These are phyloP conservation scores for Panopea generosa DNA, from an alignment of 2,888 invertebrate genomes.

Conservation along the genomic window DNA sequence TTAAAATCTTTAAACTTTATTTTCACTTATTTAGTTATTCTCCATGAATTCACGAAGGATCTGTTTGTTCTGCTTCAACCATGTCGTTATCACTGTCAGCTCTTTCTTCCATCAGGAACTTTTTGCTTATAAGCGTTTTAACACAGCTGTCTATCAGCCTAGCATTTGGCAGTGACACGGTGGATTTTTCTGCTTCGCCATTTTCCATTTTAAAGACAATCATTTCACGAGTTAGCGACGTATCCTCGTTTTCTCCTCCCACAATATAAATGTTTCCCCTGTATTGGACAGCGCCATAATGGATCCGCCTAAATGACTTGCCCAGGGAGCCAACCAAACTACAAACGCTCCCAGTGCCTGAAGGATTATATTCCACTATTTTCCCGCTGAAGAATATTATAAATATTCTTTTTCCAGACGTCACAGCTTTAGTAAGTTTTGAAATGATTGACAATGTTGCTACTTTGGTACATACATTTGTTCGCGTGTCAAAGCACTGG, in stretches of 20 bases:
- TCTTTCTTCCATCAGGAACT: slow-evolving; percentile 65
- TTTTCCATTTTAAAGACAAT: slow-evolving; percentile 72
- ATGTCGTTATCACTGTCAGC: slow-evolving; percentile 20
- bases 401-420: slow-evolving; percentile 73
- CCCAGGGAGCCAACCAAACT: slow-evolving; percentile 69
- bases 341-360: slow-evolving; percentile 60
- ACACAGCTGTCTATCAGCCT: slow-evolving; percentile 78
- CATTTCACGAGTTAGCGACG: slow-evolving; percentile 74
- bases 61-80: no score
- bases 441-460: slow-evolving; percentile 74
- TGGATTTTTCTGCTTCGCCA: slow-evolving; percentile 69
- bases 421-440: slow-evolving; percentile 75
- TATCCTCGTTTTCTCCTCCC: slow-evolving; percentile 75
- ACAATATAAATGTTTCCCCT: slow-evolving; percentile 74
- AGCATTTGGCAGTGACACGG: slow-evolving; percentile 75
- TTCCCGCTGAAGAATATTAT: slow-evolving; percentile 78
- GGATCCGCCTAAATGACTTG: slow-evolving; percentile 76
- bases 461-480: slow-evolving; percentile 69
- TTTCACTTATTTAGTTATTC: no score
- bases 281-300: slow-evolving; percentile 77
- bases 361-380: slow-evolving; percentile 70
- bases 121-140: slow-evolving; percentile 74
- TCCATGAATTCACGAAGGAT: no score
- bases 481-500: slow-evolving; percentile 77
- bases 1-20: no score